Base-by-base conservation (phyloP, 2,797 vertebrate species). In the Carcharodon carcharias region DNA sequence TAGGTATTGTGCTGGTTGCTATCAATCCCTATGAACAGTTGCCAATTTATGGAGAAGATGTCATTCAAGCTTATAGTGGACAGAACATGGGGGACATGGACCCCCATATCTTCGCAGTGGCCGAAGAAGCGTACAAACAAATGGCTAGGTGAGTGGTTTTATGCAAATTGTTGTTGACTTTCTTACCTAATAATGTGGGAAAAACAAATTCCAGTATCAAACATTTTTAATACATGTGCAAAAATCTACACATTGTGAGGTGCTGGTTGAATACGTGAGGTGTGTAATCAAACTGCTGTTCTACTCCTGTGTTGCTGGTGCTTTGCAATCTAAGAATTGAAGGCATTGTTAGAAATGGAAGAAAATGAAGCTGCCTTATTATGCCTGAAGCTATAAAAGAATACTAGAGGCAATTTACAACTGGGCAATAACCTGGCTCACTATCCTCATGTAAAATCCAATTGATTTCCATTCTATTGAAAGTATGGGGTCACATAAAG, bases 71-170 rank as follows among this genome's bases (percentile, higher is more conserved):
- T 0, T 99, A 99, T 98, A 99, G 98, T 0, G 99, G 98, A 4
- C 99, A 99, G 97, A 99, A 99, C 97, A 98, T 98, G 98, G 99
- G 99, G 0, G 99, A 99, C 97, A 99, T 99, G 99, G 99, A 99
- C 97, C 99, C 99, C 0, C 99, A 99, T 96, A 99, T 99, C 96
- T 99, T 99, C 0, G 99, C 99, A 0, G 99, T 99, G 97, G 99
- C 99, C 0, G 98, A 99, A 96, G 99, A 99, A 96, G 99, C 99
- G 0, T 99, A 99, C 96, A 99, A 99, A 96, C 99, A 99, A 97
- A 99, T 99, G 99, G 98, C 98, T 97, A 99, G 99, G 99, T 99
- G 96, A 97, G 97, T 35, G 61, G 14, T 40, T 21, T 92, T 40
- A 63, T 21, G 35, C n/a, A 93, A 45, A 23, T 23, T 23, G 63